Base-by-base conservation (phyloP, 2,888 invertebrate species). In the Dynastes hyllus region DNA sequence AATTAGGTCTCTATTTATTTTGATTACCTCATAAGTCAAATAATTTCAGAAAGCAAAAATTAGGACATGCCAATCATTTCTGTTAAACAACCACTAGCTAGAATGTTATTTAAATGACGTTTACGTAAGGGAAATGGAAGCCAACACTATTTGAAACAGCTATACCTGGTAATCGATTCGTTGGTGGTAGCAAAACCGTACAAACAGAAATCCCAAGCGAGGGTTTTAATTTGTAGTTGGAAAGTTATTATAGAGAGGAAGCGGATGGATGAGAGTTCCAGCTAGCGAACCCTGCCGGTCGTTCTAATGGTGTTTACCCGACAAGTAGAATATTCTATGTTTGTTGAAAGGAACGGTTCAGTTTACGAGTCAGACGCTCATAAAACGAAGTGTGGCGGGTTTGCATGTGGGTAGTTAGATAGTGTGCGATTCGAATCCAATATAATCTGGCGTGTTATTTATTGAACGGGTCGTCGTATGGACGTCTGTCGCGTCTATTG, bases 241-340 rank as follows among this genome's bases (percentile, higher is more conserved):
- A 51, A 69, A 76, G 77, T 81, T 81, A 79, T 73, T 80, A 63
- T 55, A 67, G 65, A 76, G 22, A 16, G 32, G 37, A 50, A 76
- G 50, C 8, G 22, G 50, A 16, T 32, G 29, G 51, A 66, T 22
- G 51, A 71, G n/a, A 37, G 50, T 71, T 32, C 22, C 8, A 16
- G 55, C 37, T n/a, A 27, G 58, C 29, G 55, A 5, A 51, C 9
- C 50, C 13, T 22, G 69, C n/a, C 27, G 69, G 13, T 69, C 79
- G 55, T 22, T 58, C 55, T 78, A 80, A 82, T 80, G 77, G 79
- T 80, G 82, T 82, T 82, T 81, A 80, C 80, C 80, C 70, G 76
- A 51, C 76, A 79, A 82, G 79, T 82, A 79, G 78, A 76, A 58
- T 58, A 58, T 71, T 80, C 73, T 69, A 32, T 27, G 53, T 40